Evolutionary conservation across 2,888 invertebrate genomes (phyloP).

Genomic region (Lycocerus yunnanus): DNA sequence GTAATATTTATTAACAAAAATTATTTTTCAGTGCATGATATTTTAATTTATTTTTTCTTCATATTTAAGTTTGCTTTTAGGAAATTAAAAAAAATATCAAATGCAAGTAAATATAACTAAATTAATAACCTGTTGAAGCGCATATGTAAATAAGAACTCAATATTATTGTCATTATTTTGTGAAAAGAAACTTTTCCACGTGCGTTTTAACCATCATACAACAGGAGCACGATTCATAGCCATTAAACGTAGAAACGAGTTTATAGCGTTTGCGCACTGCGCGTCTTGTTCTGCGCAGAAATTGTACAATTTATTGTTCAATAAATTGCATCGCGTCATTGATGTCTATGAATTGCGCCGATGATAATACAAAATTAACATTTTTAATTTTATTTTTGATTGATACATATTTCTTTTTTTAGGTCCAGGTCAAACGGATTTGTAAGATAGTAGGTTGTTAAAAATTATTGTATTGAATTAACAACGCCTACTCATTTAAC

Average conservation of each 20-base stretch:
- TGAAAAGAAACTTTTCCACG: background rate
- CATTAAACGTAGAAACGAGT: no score
- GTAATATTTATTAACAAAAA: background rate
- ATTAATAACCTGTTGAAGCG: background rate
- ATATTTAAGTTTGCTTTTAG: background rate
- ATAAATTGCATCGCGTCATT: no score
- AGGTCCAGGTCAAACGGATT: conserved; percentile 67
- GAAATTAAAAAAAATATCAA: conserved; percentile 22
- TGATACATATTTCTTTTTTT: conserved; percentile 45
- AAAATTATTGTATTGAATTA: conserved; percentile 2
- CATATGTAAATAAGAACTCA: background rate
- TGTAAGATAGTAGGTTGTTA: conserved; percentile 50
- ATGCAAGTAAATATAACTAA: conserved; percentile 33
- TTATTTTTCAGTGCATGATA: background rate
- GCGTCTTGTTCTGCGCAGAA: no score
- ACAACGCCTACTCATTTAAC: conserved; percentile 14
- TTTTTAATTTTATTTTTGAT: background rate
- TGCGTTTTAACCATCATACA: background rate
- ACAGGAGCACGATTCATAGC: background rate
- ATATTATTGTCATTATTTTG: background rate
- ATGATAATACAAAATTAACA: background rate
- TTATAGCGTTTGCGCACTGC: no score
- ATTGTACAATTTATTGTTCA: no score
- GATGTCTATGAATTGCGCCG: background rate
- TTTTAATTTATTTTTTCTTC: background rate